A percentile compares a stretch with the other conserved stretches of the same genome.
Evolutionary conservation across 2,888 invertebrate species (phyloP).

Genomic region (Fragum sueziense): DNA sequence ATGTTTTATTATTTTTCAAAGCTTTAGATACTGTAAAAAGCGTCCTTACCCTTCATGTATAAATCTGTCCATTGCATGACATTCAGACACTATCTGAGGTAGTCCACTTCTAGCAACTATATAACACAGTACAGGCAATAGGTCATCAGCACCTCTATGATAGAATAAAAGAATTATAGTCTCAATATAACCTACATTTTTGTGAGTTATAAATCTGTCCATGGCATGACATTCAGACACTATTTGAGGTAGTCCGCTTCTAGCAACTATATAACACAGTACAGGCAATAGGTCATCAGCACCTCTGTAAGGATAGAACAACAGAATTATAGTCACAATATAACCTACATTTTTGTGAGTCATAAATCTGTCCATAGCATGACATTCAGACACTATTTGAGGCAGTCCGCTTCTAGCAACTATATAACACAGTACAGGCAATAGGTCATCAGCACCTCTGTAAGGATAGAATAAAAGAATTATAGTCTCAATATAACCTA

Average conservation of each 20-base stretch:
- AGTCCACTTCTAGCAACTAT: slow-evolving; percentile 66
- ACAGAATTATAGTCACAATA: too few species aligned
- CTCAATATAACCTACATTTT: too few species aligned
- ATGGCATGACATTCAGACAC: slow-evolving; percentile 78
- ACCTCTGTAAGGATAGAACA: slow-evolving; percentile 75
- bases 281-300: slow-evolving; percentile 81
- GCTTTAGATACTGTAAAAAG: background rate
- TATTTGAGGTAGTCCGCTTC: slow-evolving; percentile 72
- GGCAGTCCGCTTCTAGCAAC: slow-evolving; percentile 70
- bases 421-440: slow-evolving; percentile 78
- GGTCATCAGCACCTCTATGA: slow-evolving; percentile 79
- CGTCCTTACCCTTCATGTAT: background rate
- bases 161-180: too few species aligned
- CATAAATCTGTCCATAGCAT: slow-evolving; percentile 78
- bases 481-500: too few species aligned
- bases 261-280: slow-evolving; percentile 74
- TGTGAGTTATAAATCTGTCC: slow-evolving; percentile 77
- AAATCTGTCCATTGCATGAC: background rate
- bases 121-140: slow-evolving; percentile 78
- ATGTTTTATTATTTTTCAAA: too few species aligned
- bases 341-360: too few species aligned
- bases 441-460: slow-evolving; percentile 80
- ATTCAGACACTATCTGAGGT: background rate
- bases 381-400: slow-evolving; percentile 77
- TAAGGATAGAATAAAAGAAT: too few species aligned